These are phyloP conservation scores for Cataglyphis albicans DNA, from an alignment of 2,888 invertebrate genomes.

Conservation along the genomic window DNA sequence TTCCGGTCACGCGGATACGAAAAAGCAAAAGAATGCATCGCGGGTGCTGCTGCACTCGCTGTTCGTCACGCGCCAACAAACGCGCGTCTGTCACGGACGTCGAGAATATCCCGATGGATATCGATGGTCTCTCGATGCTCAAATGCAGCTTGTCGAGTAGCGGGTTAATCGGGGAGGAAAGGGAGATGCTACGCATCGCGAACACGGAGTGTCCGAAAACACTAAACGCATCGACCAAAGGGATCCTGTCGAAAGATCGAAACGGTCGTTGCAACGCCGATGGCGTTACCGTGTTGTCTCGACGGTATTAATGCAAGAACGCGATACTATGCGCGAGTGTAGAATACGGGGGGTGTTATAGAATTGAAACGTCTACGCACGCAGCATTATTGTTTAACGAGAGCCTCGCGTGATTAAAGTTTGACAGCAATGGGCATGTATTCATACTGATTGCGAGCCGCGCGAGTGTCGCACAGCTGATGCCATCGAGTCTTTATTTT, in stretches of 20 bases:
- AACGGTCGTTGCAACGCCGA: constrained; percentile 59
- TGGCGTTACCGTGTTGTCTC: constrained; percentile 58
- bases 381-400: constrained; percentile 23
- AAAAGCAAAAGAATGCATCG: constrained; percentile 42
- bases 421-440: constrained; percentile 7
- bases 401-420: constrained; percentile 18
- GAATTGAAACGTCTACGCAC: constrained; percentile 23
- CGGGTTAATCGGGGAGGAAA: constrained; percentile 26
- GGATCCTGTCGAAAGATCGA: constrained; percentile 57
- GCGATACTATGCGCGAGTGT: constrained; percentile 27
- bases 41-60: constrained; percentile 5
- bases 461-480: constrained; percentile 26
- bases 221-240: constrained; percentile 56
- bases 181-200: not conserved
- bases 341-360: constrained; percentile 24
- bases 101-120: constrained; percentile 67
- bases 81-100: constrained; percentile 66
- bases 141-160: constrained; percentile 65
- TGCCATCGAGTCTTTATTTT: constrained; percentile 17
- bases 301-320: constrained; percentile 61
- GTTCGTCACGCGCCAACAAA: constrained; percentile 48
- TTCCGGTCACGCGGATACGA: constrained; percentile 45
- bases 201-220: constrained; percentile 39
- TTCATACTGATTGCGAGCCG: constrained; percentile 45
- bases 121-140: constrained; percentile 75